Conservation (phyloP, 2,113 vertebrate species). For the Pyxicephalus adspersus region DNA sequence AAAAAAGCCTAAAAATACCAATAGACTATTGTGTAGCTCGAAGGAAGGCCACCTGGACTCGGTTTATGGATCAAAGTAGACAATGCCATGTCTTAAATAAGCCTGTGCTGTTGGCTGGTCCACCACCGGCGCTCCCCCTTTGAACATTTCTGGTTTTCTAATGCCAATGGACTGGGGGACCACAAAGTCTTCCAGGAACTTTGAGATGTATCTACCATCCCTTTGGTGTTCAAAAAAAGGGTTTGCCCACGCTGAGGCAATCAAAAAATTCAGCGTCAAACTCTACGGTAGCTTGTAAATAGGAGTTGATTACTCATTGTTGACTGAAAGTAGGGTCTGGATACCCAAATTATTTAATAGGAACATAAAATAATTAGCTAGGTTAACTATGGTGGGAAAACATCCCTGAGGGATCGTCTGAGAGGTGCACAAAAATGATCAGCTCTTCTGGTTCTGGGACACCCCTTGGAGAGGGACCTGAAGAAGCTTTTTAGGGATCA, state of each 20-base stretch:
- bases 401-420: neutral
- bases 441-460: no score
- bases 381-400: slow-evolving; percentile 27
- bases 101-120: slow-evolving; percentile 46
- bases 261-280: neutral
- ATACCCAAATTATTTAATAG: slow-evolving; percentile 55
- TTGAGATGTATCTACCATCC: neutral
- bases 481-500: neutral
- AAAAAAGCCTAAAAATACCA: neutral
- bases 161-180: neutral
- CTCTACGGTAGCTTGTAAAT: slow-evolving; percentile 9
- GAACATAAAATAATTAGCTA: slow-evolving; percentile 26
- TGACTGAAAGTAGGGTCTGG: slow-evolving; percentile 54
- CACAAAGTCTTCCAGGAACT: neutral
- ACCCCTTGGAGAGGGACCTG: neutral
- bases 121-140: slow-evolving; percentile 27
- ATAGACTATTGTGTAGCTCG: slow-evolving; percentile 15
- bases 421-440: neutral
- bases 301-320: slow-evolving; percentile 1
- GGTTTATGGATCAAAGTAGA: slow-evolving; percentile 11
- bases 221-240: neutral
- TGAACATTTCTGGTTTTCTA: neutral
- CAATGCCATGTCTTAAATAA: slow-evolving; percentile 15
- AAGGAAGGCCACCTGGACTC: neutral
- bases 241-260: neutral